Conservation (phyloP, 2,797 vertebrate species). For the Parambassis ranga region DNA sequence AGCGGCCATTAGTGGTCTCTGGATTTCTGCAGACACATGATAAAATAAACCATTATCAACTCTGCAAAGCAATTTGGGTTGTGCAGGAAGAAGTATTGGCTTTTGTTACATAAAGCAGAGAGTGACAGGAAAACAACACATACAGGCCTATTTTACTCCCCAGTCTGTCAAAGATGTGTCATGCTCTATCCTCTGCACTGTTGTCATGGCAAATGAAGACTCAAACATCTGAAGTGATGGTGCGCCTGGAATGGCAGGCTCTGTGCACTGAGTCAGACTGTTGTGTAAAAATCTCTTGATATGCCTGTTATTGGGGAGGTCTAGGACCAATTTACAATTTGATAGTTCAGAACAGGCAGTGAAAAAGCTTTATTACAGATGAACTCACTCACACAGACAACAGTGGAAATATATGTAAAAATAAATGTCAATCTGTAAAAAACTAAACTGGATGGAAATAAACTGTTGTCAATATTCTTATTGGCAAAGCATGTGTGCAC, state of each 20-base stretch:
- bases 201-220: constrained; percentile 74
- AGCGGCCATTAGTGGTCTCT: constrained; percentile 41
- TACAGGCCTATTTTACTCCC: constrained; percentile 67
- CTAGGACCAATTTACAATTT: constrained; percentile 47
- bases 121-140: constrained; percentile 67
- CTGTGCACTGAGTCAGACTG: constrained; percentile 43
- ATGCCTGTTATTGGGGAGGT: constrained; percentile 49
- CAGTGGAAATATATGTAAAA: not conserved
- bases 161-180: constrained; percentile 66
- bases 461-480: not conserved
- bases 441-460: not conserved
- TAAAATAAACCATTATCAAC: constrained; percentile 47
- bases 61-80: constrained; percentile 48
- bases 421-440: no score
- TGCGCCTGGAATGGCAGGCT: constrained; percentile 38
- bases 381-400: not conserved
- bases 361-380: constrained; percentile 12
- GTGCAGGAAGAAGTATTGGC: constrained; percentile 8
- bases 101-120: constrained; percentile 59
- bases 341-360: constrained; percentile 21
- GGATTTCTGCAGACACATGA: constrained; percentile 31
- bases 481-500: not conserved
- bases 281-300: constrained; percentile 46
- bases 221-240: constrained; percentile 66
- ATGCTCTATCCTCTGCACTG: constrained; percentile 62